A percentile compares a stretch with the other conserved stretches of the same genome.
phyloP scores from a whole-genome alignment of 2,113 vertebrate genomes.

The Tringa solitaria region DNA sequence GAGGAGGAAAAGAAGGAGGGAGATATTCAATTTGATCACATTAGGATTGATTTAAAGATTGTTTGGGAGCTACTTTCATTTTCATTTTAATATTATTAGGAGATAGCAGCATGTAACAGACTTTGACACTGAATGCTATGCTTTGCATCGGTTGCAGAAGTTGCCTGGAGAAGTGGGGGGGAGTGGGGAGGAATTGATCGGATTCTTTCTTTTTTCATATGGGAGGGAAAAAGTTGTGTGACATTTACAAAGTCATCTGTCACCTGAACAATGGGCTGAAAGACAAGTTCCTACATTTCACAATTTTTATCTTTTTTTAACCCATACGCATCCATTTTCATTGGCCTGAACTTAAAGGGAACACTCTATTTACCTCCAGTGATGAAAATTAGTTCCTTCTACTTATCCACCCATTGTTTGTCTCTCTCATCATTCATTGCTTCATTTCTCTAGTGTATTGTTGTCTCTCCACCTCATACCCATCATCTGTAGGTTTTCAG shows the following conservation, averaged over 20 bases:
- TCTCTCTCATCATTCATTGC: background rate
- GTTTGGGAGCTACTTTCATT: constrained; percentile 76
- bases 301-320: background rate
- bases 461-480: background rate
- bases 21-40: constrained; percentile 70
- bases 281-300: background rate
- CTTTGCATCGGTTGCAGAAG: constrained; percentile 64
- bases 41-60: constrained; percentile 78
- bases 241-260: constrained; percentile 63
- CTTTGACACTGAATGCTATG: constrained; percentile 71
- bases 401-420: background rate
- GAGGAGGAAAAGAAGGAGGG: background rate
- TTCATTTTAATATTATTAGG: constrained; percentile 81
- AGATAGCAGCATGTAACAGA: constrained; percentile 72
- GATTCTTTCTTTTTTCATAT: constrained; percentile 13
- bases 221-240: constrained; percentile 45
- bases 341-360: background rate
- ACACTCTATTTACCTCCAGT: background rate
- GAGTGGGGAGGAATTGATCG: constrained; percentile 61
- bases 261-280: background rate
- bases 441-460: background rate
- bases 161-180: background rate
- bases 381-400: background rate
- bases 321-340: background rate
- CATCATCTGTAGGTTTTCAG: background rate